These are phyloP conservation scores for Saccostrea cuccullata DNA, from an alignment of 1,140 invertebrate genomes.

Conservation along the genomic window DNA sequence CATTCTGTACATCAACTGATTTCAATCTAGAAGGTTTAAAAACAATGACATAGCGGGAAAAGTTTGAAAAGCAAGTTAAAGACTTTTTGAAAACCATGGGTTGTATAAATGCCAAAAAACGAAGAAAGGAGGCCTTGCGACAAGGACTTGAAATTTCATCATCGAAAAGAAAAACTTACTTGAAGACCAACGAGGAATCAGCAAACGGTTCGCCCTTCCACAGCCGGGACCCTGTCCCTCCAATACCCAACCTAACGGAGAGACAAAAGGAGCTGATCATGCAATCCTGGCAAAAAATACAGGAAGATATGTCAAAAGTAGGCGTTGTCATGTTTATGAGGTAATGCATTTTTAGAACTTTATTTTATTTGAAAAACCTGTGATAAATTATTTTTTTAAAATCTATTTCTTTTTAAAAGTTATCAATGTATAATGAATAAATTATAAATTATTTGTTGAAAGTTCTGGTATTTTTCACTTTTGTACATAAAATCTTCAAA, in stretches of 20 bases:
- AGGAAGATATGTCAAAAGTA: conserved; percentile 80
- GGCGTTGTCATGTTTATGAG: conserved; percentile 81
- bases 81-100: conserved; percentile 46
- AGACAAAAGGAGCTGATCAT: conserved; percentile 79
- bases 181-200: conserved; percentile 48
- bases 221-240: conserved; percentile 1
- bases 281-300: conserved; percentile 80
- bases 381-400: too few relatives aligned
- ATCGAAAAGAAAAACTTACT: conserved; percentile 54
- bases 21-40: background rate
- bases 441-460: too few relatives aligned
- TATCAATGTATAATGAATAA: too few relatives aligned
- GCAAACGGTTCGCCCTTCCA: conserved; percentile 31
- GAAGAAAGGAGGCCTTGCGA: conserved; percentile 52
- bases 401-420: too few relatives aligned
- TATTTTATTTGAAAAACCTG: background rate
- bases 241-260: conserved; percentile 73
- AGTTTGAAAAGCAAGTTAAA: background rate
- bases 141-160: conserved; percentile 50
- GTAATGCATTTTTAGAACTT: conserved; percentile 49
- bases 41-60: background rate
- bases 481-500: too few relatives aligned
- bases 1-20: background rate
- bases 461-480: too few relatives aligned
- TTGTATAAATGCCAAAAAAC: conserved; percentile 56